These are phyloP conservation scores for Aleiodes testaceus DNA, from an alignment of 2,888 invertebrate genomes.

Conservation along the genomic window DNA sequence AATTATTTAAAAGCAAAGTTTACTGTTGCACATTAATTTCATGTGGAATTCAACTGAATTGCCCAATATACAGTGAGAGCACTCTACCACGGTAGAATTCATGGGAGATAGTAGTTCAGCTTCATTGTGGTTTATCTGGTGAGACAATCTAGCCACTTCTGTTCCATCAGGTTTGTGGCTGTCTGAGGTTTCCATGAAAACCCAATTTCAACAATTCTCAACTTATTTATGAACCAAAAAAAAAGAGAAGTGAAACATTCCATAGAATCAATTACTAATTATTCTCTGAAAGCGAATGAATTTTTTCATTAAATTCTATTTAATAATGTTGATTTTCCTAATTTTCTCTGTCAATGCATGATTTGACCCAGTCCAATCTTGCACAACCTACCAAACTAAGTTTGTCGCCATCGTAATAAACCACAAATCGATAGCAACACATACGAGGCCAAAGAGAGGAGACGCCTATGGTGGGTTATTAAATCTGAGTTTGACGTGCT, in stretches of 20 bases:
- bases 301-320: background rate
- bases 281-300: too few species aligned
- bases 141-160: constrained; percentile 16
- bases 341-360: background rate
- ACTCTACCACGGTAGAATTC: background rate
- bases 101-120: constrained; percentile 10
- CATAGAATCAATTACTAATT: too few species aligned
- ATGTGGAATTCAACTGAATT: background rate
- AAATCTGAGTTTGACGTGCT: background rate
- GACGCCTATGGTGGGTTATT: constrained; percentile 14
- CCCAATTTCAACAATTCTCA: background rate
- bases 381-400: constrained; percentile 8
- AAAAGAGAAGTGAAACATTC: too few species aligned
- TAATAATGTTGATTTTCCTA: too few species aligned
- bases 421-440: constrained; percentile 20
- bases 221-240: too few species aligned
- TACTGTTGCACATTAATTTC: background rate
- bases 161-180: constrained; percentile 15
- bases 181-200: background rate
- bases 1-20: background rate
- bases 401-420: constrained; percentile 10
- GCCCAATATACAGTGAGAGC: background rate
- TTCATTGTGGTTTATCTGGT: constrained; percentile 19
- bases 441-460: constrained; percentile 6
- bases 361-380: constrained; percentile 13